These are phyloP conservation scores for Odontophorus gujanensis DNA, from an alignment of 2,113 vertebrate genomes.

Conservation along the genomic window DNA sequence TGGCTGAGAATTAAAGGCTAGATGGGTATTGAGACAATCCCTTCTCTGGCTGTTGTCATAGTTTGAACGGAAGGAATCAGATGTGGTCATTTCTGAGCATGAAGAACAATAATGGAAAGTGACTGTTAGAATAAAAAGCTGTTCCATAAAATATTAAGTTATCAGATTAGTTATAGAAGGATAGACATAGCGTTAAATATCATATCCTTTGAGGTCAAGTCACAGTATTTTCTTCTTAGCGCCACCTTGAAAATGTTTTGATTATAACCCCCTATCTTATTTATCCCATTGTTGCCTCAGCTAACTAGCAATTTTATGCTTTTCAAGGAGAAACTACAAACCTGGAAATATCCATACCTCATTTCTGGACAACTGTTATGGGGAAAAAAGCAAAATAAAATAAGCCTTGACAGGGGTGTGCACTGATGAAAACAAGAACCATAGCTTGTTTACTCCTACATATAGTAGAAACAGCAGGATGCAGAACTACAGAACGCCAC, in stretches of 20 bases:
- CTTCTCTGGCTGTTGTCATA: neutral
- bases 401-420: neutral
- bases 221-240: neutral
- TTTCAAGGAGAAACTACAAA: neutral
- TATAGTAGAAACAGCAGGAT: neutral
- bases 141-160: neutral
- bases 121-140: neutral
- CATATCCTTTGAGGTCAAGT: neutral
- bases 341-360: neutral
- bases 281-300: neutral
- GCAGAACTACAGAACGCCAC: neutral
- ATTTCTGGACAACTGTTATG: neutral
- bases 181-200: neutral
- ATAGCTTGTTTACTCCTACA: neutral
- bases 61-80: neutral
- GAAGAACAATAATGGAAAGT: neutral
- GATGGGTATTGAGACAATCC: neutral
- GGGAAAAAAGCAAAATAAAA: neutral
- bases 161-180: neutral
- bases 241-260: neutral
- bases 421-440: neutral
- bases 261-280: neutral
- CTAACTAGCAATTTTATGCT: neutral
- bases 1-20: neutral
- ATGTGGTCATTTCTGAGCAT: neutral